Percentiles rank a stretch among this genome's conserved stretches.
These are phyloP conservation scores for Nasua narica DNA, from an alignment of 2,797 vertebrate genomes.

Conservation along the genomic window DNA sequence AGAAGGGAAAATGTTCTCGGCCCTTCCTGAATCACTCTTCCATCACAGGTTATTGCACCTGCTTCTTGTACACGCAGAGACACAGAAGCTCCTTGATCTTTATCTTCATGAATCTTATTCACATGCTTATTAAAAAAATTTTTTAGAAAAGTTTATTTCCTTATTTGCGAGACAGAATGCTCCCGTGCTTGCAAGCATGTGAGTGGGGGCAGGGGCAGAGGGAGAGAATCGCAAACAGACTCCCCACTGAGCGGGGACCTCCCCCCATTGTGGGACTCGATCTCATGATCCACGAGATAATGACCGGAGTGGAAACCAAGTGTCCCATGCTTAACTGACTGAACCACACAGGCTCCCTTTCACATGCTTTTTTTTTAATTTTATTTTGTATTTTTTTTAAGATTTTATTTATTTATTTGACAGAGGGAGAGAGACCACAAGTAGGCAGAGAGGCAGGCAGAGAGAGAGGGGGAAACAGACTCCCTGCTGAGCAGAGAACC, in stretches of 20 bases:
- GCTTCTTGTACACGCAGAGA: background rate
- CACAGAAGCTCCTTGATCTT: background rate
- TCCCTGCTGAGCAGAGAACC: too few species aligned
- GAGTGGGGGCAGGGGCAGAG: background rate
- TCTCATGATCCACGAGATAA: background rate
- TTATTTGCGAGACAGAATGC: background rate
- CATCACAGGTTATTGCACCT: background rate
- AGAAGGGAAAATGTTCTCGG: background rate
- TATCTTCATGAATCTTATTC: background rate
- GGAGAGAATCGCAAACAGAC: background rate
- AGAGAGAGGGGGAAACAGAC: too few species aligned
- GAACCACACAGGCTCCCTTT: background rate
- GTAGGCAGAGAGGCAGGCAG: too few species aligned
- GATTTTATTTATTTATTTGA: too few species aligned
- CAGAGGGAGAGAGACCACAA: too few species aligned
- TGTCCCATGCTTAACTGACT: background rate
- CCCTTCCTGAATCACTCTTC: background rate
- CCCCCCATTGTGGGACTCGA: background rate
- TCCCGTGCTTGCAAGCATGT: background rate
- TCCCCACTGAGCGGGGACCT: background rate
- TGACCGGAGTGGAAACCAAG: background rate
- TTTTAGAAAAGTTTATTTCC: background rate
- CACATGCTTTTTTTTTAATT: background rate
- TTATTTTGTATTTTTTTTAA: too few species aligned
- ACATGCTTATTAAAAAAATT: background rate